These are phyloP conservation scores for Cerastis rubricosa DNA, from an alignment of 2,888 invertebrate species.

Conservation along the genomic window DNA sequence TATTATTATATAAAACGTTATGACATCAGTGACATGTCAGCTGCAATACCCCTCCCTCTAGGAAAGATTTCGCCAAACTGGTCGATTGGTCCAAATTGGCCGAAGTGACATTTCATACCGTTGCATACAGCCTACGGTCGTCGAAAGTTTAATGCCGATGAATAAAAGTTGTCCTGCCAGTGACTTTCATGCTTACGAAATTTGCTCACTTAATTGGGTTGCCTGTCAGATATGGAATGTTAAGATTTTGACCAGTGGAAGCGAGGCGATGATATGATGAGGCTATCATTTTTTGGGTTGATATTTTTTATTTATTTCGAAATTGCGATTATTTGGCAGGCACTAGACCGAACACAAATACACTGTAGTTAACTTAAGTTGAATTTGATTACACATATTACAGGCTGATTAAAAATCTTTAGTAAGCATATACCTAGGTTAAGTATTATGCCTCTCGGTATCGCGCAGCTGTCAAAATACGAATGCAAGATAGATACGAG, in stretches of 20 bases:
- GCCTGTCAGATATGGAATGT: slow-evolving; percentile 71
- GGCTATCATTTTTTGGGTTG: background rate
- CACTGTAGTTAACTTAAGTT: background rate
- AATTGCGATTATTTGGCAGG: no score
- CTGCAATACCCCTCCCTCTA: slow-evolving; percentile 29
- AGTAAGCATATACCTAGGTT: background rate
- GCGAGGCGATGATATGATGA: slow-evolving; percentile 42
- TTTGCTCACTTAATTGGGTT: slow-evolving; percentile 75
- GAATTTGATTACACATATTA: background rate
- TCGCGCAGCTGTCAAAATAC: background rate
- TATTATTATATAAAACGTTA: slow-evolving; percentile 58
- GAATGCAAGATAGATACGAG: background rate
- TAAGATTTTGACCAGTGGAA: slow-evolving; percentile 45
- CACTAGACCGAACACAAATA: background rate
- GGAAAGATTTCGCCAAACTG: slow-evolving; percentile 51
- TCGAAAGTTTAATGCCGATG: slow-evolving; percentile 73
- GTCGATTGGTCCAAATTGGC: slow-evolving; percentile 9
- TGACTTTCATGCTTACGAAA: slow-evolving; percentile 82
- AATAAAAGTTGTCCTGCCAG: slow-evolving; percentile 79
- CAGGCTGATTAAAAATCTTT: background rate
- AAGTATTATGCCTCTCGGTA: background rate
- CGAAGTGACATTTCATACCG: slow-evolving; percentile 60
- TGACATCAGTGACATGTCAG: slow-evolving; percentile 29
- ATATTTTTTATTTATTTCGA: background rate
- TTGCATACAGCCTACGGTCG: slow-evolving; percentile 37